These are phyloP conservation scores for Edolisoma coerulescens DNA, from an alignment of 2,113 vertebrate species.

Conservation along the genomic window DNA sequence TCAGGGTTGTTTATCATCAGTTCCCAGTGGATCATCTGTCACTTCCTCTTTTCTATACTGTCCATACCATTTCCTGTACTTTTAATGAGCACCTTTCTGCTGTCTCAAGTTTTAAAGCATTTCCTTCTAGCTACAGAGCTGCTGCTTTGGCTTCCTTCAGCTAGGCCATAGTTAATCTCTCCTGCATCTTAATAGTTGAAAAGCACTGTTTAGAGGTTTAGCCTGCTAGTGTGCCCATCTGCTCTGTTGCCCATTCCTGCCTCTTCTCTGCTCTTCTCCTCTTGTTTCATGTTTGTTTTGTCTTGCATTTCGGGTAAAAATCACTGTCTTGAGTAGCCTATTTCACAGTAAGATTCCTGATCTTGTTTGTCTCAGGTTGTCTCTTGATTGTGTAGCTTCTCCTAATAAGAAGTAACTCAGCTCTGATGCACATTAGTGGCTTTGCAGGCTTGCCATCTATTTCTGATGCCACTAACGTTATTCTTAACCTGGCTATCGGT, in stretches of 20 bases:
- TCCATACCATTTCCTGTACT: not conserved
- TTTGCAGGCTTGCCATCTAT: not conserved
- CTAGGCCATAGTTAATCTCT: not conserved
- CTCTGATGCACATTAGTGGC: not conserved
- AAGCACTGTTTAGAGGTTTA: not conserved
- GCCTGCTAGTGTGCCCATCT: not conserved
- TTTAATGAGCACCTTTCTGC: not conserved
- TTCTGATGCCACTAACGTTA: not conserved
- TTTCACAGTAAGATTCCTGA: not conserved
- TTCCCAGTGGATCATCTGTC: not conserved
- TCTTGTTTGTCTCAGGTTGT: not conserved
- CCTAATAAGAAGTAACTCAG: not conserved
- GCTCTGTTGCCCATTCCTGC: not conserved
- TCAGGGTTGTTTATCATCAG: not conserved
- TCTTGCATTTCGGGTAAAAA: not conserved
- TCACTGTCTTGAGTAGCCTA: not conserved
- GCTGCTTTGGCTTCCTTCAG: not conserved
- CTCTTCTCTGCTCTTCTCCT: not conserved
- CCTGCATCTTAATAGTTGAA: not conserved
- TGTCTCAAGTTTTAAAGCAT: not conserved
- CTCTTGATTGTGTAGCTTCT: not conserved
- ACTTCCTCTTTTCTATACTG: not conserved
- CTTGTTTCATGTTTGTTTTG: not conserved
- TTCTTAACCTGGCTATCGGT: not conserved
- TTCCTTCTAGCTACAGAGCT: not conserved